phyloP scores from a whole-genome alignment of 2,113 vertebrate genomes.

The Phocoena phocoena region DNA sequence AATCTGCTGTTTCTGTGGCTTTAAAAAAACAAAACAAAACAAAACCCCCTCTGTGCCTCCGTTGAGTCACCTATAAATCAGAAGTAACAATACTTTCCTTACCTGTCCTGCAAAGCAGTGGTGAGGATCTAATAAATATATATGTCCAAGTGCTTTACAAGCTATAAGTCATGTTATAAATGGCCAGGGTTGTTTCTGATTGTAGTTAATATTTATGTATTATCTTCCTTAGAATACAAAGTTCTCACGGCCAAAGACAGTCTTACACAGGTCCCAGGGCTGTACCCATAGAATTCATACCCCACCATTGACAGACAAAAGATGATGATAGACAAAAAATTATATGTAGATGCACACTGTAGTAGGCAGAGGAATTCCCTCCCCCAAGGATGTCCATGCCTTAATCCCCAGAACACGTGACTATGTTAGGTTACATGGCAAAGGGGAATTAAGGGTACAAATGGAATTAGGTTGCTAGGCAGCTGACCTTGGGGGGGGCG shows the following conservation, averaged over 20 bases:
- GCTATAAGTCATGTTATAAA: not conserved
- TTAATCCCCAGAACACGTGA: not conserved
- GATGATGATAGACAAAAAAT: not conserved
- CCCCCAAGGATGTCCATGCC: not conserved
- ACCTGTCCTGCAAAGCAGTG: not conserved
- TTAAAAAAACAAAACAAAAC: not conserved
- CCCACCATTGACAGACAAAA: not conserved
- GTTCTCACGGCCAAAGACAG: not conserved
- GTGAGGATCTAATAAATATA: not conserved
- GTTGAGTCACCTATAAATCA: not conserved
- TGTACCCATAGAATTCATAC: not conserved
- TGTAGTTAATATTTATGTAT: not conserved
- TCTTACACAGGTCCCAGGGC: not conserved
- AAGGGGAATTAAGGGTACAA: not conserved
- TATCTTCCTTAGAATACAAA: not conserved
- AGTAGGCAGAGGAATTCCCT: not conserved
- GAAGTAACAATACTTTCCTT: not conserved
- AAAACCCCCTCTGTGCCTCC: not conserved
- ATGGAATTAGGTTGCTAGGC: not conserved
- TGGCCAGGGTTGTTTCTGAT: not conserved
- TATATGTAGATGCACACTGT: not conserved
- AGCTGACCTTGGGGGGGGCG: not conserved
- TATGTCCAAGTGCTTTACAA: not conserved
- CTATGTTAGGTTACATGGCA: not conserved
- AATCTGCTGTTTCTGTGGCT: not conserved